Conservation (phyloP, 2,113 vertebrate genomes). For the Anas platyrhynchos region DNA sequence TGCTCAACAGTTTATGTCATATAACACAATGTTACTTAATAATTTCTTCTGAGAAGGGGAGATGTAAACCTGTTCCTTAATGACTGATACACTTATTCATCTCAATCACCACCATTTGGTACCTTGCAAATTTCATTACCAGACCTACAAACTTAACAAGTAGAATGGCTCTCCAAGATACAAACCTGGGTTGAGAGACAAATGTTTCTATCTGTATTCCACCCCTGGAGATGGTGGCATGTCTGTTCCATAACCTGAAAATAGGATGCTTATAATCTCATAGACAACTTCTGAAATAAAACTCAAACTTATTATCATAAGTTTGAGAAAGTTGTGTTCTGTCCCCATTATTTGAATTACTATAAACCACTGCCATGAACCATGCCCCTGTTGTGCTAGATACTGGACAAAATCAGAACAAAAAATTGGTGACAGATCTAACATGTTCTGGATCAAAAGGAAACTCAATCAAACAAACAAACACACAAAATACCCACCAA, state of each 20-base stretch:
- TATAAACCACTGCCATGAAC: not conserved
- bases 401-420: not conserved
- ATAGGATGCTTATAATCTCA: not conserved
- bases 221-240: not conserved
- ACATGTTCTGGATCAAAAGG: not conserved
- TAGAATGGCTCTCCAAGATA: slow-evolving; percentile 35
- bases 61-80: slow-evolving; percentile 55
- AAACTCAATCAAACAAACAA: too few species aligned
- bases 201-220: slow-evolving; percentile 37
- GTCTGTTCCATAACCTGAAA: slow-evolving; percentile 39
- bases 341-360: not conserved
- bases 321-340: not conserved
- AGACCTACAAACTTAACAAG: slow-evolving; percentile 65
- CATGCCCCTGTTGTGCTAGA: not conserved
- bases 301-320: not conserved
- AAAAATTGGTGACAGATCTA: not conserved
- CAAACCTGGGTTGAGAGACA: slow-evolving; percentile 35
- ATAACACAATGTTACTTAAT: slow-evolving; percentile 56
- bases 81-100: slow-evolving; percentile 58
- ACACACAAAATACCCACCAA: not conserved
- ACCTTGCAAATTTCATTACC: slow-evolving; percentile 65
- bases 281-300: not conserved
- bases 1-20: slow-evolving; percentile 45
- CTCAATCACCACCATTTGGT: slow-evolving; percentile 69
- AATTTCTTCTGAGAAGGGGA: slow-evolving; percentile 64